Evolutionary conservation across 2,113 vertebrate genomes (phyloP).

Genomic region (Chaenocephalus aceratus): DNA sequence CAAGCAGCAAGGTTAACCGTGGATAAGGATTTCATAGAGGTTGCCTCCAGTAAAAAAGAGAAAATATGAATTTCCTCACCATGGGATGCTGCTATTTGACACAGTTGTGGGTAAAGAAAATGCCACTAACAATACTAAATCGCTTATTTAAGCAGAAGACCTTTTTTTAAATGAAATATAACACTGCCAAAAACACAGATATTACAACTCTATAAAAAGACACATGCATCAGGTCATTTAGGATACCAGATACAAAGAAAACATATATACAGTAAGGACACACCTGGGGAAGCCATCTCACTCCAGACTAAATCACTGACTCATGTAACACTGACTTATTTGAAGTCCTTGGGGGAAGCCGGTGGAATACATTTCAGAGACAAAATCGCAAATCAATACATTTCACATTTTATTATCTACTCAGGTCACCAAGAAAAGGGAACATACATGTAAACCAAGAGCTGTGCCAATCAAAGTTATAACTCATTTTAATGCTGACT

Average conservation of each 20-base stretch:
- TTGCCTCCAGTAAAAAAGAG: slow-evolving; percentile 29
- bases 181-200: neutral
- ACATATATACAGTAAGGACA: neutral
- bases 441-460: slow-evolving; percentile 33
- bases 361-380: slow-evolving; percentile 55
- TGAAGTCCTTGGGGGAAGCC: slow-evolving; percentile 39
- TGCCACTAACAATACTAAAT: slow-evolving; percentile 10
- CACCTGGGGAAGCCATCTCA: slow-evolving; percentile 27
- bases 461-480: slow-evolving; percentile 28
- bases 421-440: slow-evolving; percentile 24
- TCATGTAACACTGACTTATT: slow-evolving; percentile 47
- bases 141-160: neutral
- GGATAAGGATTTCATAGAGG: slow-evolving; percentile 49
- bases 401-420: slow-evolving; percentile 58
- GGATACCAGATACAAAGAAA: neutral
- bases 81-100: slow-evolving; percentile 17
- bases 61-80: slow-evolving; percentile 29
- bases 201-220: slow-evolving; percentile 3
- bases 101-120: neutral
- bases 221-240: neutral
- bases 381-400: slow-evolving; percentile 56
- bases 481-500: slow-evolving; percentile 2
- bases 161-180: neutral
- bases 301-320: slow-evolving; percentile 36
- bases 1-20: slow-evolving; percentile 53